These are phyloP conservation scores for Puffinus mauretanicus DNA, from an alignment of 2,113 vertebrate species.

Conservation along the genomic window DNA sequence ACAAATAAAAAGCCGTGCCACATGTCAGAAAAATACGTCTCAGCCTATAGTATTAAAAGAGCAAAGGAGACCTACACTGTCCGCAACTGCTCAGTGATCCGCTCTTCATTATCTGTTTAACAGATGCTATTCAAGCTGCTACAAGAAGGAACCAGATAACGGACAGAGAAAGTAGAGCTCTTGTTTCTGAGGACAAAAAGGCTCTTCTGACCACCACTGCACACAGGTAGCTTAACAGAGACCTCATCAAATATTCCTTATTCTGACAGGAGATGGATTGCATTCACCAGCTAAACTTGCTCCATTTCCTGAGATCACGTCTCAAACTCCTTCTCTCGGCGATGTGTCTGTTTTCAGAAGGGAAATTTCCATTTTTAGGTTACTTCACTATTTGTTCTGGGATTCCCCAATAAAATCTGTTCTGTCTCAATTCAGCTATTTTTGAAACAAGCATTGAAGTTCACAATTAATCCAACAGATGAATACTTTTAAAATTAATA, in stretches of 20 bases:
- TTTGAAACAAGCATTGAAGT: not conserved
- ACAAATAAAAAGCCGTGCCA: not conserved
- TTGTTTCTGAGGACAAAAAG: not conserved
- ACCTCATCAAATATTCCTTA: not conserved
- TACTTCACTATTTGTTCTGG: not conserved
- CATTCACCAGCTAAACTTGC: not conserved
- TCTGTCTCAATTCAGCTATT: not conserved
- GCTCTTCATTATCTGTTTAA: not conserved
- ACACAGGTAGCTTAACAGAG: not conserved
- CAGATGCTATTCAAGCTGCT: not conserved
- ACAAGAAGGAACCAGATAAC: not conserved
- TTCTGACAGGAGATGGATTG: not conserved
- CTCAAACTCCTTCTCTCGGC: not conserved
- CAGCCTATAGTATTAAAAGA: not conserved
- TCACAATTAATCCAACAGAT: not conserved
- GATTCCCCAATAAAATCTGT: not conserved
- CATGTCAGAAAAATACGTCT: not conserved
- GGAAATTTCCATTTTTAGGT: not conserved
- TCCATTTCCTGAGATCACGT: not conserved
- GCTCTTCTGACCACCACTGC: not conserved
- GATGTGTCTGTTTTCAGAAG: not conserved
- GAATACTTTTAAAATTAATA: not conserved
- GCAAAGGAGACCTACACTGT: not conserved
- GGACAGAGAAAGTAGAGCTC: not conserved
- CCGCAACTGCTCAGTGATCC: not conserved